Percentiles rank a stretch among this genome's conserved stretches.
phyloP scores from a whole-genome alignment of 2,113 vertebrate species.

The Balaenoptera acutorostrata region DNA sequence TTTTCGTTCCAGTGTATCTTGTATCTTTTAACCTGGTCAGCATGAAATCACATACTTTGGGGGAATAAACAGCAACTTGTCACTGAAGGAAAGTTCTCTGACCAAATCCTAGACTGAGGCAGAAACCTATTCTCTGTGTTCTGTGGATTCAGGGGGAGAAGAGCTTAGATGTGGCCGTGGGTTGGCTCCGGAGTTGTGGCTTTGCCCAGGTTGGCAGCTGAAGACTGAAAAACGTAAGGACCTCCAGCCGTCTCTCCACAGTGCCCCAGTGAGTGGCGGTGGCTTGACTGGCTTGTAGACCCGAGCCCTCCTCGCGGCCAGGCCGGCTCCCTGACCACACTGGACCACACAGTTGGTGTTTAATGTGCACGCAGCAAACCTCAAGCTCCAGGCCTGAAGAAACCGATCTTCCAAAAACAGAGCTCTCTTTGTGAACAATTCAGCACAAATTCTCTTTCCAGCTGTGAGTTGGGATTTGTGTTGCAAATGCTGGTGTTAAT shows the following conservation, averaged over 20 bases:
- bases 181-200: neutral
- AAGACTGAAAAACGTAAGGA: neutral
- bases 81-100: neutral
- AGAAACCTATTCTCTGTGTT: neutral
- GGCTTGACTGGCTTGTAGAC: neutral
- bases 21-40: neutral
- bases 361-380: slow-evolving; percentile 55
- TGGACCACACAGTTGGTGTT: slow-evolving; percentile 51
- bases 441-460: slow-evolving; percentile 69
- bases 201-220: slow-evolving; percentile 45
- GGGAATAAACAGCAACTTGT: neutral
- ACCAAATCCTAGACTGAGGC: neutral
- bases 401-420: slow-evolving; percentile 62
- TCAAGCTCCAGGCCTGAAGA: neutral
- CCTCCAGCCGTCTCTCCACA: neutral
- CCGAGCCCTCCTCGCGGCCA: neutral
- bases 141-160: slow-evolving; percentile 5
- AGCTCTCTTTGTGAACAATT: slow-evolving; percentile 47
- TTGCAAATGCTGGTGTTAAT: slow-evolving; percentile 65
- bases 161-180: slow-evolving; percentile 12
- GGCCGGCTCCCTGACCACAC: slow-evolving; percentile 46
- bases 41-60: neutral
- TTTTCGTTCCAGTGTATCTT: neutral
- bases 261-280: neutral
- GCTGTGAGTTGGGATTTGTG: slow-evolving; percentile 55